Percentiles rank a stretch among this genome's conserved stretches.
These are phyloP conservation scores for Sigmodon hispidus DNA, from an alignment of 2,113 vertebrate species.

Conservation along the genomic window DNA sequence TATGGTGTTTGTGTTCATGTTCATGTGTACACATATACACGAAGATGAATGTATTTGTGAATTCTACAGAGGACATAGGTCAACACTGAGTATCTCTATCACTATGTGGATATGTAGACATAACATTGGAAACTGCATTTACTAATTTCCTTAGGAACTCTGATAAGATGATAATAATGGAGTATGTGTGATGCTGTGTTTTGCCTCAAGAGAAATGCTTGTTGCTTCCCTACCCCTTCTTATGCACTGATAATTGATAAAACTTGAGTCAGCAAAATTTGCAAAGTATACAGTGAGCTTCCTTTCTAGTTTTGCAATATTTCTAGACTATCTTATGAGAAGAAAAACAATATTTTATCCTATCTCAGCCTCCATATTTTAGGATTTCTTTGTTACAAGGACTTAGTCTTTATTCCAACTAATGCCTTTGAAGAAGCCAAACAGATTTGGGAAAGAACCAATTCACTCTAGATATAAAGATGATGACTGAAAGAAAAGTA, in stretches of 20 bases:
- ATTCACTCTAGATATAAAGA: background rate
- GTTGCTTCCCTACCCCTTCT: background rate
- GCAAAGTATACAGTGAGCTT: background rate
- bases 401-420: background rate
- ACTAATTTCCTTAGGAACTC: background rate
- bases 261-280: background rate
- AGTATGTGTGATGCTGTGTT: background rate
- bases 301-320: background rate
- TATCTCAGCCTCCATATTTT: background rate
- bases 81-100: background rate
- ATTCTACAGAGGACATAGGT: background rate
- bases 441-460: background rate
- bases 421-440: background rate
- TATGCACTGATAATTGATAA: background rate
- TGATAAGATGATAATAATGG: background rate
- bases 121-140: background rate
- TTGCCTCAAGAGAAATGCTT: background rate
- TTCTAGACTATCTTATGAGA: background rate
- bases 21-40: background rate
- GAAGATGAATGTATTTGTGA: background rate
- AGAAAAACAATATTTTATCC: background rate
- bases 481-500: background rate
- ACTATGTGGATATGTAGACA: background rate
- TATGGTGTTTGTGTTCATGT: background rate
- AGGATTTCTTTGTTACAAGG: background rate